phyloP scores from a whole-genome alignment of 2,113 vertebrate species.

The Saguinus midas region DNA sequence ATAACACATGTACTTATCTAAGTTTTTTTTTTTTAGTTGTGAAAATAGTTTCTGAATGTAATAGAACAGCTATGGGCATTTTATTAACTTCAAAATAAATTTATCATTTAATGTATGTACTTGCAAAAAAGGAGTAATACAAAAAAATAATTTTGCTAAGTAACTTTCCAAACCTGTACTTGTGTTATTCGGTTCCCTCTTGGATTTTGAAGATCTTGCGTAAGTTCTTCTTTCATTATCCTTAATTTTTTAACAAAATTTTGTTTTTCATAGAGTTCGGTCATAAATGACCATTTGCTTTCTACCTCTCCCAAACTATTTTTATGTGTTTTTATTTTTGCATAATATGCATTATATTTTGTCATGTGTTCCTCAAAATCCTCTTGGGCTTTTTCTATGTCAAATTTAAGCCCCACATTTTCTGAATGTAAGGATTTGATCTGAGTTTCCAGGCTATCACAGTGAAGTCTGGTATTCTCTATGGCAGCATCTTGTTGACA shows the following conservation, averaged over 20 bases:
- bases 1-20: slow-evolving; percentile 4
- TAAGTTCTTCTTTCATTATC: slow-evolving; percentile 80
- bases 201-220: slow-evolving; percentile 78
- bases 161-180: slow-evolving; percentile 79
- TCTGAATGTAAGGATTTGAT: slow-evolving; percentile 78
- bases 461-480: slow-evolving; percentile 73
- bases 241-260: slow-evolving; percentile 77
- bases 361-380: slow-evolving; percentile 74
- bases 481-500: slow-evolving; percentile 79
- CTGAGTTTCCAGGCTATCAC: slow-evolving; percentile 80
- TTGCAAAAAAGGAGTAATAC: background rate
- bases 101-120: background rate
- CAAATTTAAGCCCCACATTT: slow-evolving; percentile 80
- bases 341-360: slow-evolving; percentile 82
- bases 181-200: slow-evolving; percentile 73
- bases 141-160: slow-evolving; percentile 18
- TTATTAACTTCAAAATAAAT: background rate
- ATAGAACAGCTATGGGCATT: background rate
- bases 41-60: slow-evolving; percentile 43
- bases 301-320: slow-evolving; percentile 71
- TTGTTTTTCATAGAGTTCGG: slow-evolving; percentile 80
- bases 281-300: slow-evolving; percentile 82
- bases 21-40: background rate
- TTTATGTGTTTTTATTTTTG: slow-evolving; percentile 83
- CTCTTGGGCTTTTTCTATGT: slow-evolving; percentile 79